phyloP scores from a whole-genome alignment of 2,888 invertebrate genomes.

The Phengaris arion region DNA sequence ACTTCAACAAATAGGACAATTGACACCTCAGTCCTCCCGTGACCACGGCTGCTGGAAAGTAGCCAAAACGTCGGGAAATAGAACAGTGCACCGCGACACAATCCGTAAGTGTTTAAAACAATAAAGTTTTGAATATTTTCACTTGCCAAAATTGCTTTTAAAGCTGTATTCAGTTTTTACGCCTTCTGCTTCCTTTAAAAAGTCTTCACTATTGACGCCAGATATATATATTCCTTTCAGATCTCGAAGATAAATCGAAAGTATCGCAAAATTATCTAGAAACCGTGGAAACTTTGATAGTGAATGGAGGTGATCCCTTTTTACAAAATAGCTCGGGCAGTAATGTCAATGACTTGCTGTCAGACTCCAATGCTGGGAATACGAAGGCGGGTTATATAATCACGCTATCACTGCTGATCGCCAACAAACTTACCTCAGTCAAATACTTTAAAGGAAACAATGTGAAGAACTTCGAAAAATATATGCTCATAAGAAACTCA shows the following conservation, averaged over 20 bases:
- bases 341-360: constrained; percentile 64
- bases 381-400: neutral
- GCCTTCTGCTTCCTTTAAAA: neutral
- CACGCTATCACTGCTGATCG: constrained; percentile 54
- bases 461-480: constrained; percentile 39
- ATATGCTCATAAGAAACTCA: constrained; percentile 50
- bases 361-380: constrained; percentile 54
- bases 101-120: too few relatives aligned
- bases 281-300: constrained; percentile 63
- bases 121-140: too few relatives aligned
- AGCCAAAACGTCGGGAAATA: too few relatives aligned
- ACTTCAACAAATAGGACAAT: too few relatives aligned
- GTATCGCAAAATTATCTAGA: constrained; percentile 52
- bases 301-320: constrained; percentile 64
- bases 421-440: constrained; percentile 47
- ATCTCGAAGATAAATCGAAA: constrained; percentile 52
- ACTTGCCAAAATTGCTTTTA: too few relatives aligned
- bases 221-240: constrained; percentile 43
- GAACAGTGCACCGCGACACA: too few relatives aligned
- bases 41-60: too few relatives aligned
- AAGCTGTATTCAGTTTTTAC: too few relatives aligned
- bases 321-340: constrained; percentile 67
- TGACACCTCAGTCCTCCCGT: too few relatives aligned
- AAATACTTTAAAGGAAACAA: constrained; percentile 41
- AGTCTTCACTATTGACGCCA: neutral